Evolutionary conservation across 2,797 vertebrate genomes (phyloP).

Genomic region (Podarcis lilfordi): DNA sequence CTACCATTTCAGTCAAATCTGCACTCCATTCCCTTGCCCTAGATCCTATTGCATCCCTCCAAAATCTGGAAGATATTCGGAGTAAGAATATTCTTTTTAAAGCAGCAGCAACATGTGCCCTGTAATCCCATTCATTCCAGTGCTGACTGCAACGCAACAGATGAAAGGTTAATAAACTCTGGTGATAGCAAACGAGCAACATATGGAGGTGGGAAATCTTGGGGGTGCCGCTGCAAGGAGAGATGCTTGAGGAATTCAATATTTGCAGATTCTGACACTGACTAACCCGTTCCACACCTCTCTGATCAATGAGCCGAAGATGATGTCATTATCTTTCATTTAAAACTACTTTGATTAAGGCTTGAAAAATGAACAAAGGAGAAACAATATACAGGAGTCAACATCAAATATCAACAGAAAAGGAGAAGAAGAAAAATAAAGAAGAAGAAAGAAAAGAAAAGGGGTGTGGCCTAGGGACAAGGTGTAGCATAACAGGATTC

Average conservation of each 20-base stretch:
- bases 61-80: conserved; percentile 8
- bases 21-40: conserved; percentile 5
- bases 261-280: not conserved
- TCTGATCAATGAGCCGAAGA: not conserved
- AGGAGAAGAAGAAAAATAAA: too few relatives aligned
- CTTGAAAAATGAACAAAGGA: too few relatives aligned
- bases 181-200: not conserved
- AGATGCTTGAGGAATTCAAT: not conserved
- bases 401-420: too few relatives aligned
- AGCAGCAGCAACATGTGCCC: not conserved
- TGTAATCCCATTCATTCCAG: not conserved
- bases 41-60: not conserved
- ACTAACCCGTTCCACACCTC: too few relatives aligned
- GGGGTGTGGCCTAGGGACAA: too few relatives aligned
- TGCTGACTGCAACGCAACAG: not conserved
- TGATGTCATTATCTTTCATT: too few relatives aligned
- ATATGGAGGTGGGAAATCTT: not conserved
- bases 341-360: too few relatives aligned
- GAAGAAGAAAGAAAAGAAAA: too few relatives aligned
- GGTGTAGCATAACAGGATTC: too few relatives aligned
- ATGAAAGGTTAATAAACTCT: not conserved
- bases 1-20: conserved; percentile 2
- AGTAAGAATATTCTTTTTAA: not conserved
- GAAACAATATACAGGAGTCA: too few relatives aligned
- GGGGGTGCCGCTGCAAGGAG: not conserved